Evolutionary conservation across 2,888 invertebrate genomes (phyloP).

Genomic region (Bedellia somnulentella): DNA sequence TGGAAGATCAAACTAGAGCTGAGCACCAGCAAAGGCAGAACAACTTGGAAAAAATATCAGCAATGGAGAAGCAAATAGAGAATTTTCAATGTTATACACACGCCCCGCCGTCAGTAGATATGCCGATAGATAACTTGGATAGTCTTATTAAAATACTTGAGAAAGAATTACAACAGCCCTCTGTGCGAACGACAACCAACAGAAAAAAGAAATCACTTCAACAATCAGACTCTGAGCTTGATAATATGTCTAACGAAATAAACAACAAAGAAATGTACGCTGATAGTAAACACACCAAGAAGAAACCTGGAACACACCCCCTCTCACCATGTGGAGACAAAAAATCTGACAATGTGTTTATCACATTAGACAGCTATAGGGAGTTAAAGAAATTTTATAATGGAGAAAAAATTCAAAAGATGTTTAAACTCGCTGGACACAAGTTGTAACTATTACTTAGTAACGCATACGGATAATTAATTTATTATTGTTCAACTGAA

Average conservation of each 20-base stretch:
- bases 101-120: too few relatives aligned
- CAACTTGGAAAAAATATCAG: conserved; percentile 25
- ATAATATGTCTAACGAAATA: too few relatives aligned
- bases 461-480: too few relatives aligned
- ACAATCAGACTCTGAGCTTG: too few relatives aligned
- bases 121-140: conserved; percentile 25
- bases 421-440: conserved; percentile 43
- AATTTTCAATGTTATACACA: conserved; percentile 25
- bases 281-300: too few relatives aligned
- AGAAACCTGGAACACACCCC: too few relatives aligned
- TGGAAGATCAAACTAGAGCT: conserved; percentile 34
- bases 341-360: neutral
- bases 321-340: too few relatives aligned
- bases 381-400: too few relatives aligned
- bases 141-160: conserved; percentile 40
- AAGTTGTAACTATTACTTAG: conserved; percentile 14
- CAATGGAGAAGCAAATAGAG: conserved; percentile 24
- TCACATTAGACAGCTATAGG: neutral
- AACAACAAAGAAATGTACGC: too few relatives aligned
- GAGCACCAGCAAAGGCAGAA: conserved; percentile 21
- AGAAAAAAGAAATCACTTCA: too few relatives aligned
- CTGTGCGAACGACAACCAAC: too few relatives aligned
- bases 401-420: conserved; percentile 35
- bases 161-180: conserved; percentile 36
- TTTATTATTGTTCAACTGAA: too few relatives aligned